Conservation (phyloP, 2,113 vertebrate genomes). For the Capreolus pygargus region DNA sequence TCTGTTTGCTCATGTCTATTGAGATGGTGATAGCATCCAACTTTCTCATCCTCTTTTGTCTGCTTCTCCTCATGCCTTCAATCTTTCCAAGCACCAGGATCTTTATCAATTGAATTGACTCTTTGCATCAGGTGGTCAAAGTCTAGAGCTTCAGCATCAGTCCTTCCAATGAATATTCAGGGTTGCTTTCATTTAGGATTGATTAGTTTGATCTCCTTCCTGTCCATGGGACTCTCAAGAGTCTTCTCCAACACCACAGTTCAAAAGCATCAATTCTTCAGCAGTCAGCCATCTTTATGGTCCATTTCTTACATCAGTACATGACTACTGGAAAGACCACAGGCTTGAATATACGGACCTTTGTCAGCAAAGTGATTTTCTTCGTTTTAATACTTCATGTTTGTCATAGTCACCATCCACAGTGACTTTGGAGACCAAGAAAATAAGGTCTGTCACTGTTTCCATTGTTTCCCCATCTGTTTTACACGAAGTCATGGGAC, state of each 20-base stretch:
- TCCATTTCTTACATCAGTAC: background rate
- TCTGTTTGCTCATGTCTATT: background rate
- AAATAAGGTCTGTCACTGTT: background rate
- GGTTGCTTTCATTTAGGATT: background rate
- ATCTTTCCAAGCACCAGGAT: background rate
- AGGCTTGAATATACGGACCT: background rate
- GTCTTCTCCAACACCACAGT: background rate
- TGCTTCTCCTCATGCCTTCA: background rate
- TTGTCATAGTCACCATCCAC: background rate
- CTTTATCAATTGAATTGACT: background rate
- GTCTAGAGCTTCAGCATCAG: background rate
- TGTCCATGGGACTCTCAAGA: background rate
- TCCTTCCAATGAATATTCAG: background rate
- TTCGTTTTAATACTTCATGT: background rate
- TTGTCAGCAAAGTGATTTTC: background rate
- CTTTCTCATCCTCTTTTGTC: rapidly evolving
- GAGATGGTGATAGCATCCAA: background rate
- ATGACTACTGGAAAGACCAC: background rate
- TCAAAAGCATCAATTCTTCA: background rate
- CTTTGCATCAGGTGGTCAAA: background rate
- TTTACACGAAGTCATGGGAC: background rate
- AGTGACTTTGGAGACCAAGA: background rate
- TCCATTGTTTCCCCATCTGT: background rate
- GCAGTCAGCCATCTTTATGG: background rate
- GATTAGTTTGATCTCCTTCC: background rate